Conservation (phyloP, 2,113 vertebrate genomes). For the Vidua macroura region DNA sequence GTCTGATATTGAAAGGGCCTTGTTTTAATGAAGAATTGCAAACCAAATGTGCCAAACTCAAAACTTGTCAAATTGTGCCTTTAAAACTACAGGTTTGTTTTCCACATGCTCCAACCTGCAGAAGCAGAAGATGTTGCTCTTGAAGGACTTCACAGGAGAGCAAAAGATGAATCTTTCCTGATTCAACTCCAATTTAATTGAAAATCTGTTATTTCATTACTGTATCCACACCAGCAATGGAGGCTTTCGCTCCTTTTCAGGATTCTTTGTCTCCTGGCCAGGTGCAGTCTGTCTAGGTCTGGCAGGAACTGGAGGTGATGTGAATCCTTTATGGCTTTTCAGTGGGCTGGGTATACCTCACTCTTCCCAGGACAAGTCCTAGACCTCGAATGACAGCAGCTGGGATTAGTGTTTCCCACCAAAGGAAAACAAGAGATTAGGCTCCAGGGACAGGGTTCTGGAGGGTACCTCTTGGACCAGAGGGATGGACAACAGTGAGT, state of each 20-base stretch:
- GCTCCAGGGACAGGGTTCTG: background rate
- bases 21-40: background rate
- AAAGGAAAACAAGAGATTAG: background rate
- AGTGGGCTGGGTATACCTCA: background rate
- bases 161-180: background rate
- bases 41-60: background rate
- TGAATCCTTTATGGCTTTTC: background rate
- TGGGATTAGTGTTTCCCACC: background rate
- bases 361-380: background rate
- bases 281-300: background rate
- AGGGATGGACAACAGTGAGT: background rate
- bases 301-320: background rate
- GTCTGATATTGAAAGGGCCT: background rate
- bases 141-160: background rate
- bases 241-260: background rate
- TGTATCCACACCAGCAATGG: background rate
- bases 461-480: background rate
- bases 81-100: background rate
- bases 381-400: background rate
- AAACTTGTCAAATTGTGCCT: background rate
- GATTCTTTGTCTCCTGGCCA: background rate
- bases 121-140: background rate
- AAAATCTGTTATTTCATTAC: background rate
- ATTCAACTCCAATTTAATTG: background rate
- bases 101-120: background rate